A percentile compares a stretch with the other conserved stretches of the same genome.
Conservation (phyloP, 2,797 vertebrate genomes). For the Denticeps clupeoides region DNA sequence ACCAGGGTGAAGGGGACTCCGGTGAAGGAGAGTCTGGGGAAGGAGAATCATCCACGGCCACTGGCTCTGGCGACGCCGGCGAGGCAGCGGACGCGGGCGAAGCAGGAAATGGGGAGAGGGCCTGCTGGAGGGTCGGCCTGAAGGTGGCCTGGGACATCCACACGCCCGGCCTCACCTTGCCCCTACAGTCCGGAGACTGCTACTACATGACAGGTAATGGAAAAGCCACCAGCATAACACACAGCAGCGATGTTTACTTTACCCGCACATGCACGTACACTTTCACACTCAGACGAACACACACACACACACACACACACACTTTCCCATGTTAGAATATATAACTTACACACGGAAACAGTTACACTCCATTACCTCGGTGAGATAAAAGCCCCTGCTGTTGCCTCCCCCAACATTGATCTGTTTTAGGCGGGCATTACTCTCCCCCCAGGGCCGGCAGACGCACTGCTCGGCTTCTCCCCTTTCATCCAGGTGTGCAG, state of each 20-base stretch:
- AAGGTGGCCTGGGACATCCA: constrained; percentile 97
- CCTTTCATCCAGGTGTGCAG: not conserved
- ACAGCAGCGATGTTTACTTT: not conserved
- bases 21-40: too few relatives aligned
- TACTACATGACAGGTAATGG: constrained; percentile 91
- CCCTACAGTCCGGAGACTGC: constrained; percentile 85
- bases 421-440: constrained; percentile 36
- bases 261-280: constrained; percentile 7
- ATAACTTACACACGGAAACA: constrained; percentile 5
- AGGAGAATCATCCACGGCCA: too few relatives aligned
- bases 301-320: constrained; percentile 6
- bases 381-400: not conserved
- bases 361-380: constrained; percentile 4
- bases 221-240: too few relatives aligned
- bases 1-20: too few relatives aligned
- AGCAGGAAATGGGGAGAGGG: constrained; percentile 16
- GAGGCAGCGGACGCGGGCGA: not conserved
- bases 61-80: not conserved
- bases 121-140: constrained; percentile 79
- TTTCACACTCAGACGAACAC: constrained; percentile 1
- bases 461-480: constrained; percentile 8
- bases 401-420: constrained; percentile 27
- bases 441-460: constrained; percentile 26
- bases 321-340: too few relatives aligned
- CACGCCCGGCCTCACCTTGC: constrained; percentile 82